Evolutionary conservation across 2,113 vertebrate species (phyloP).

Genomic region (Centropus unirufus): DNA sequence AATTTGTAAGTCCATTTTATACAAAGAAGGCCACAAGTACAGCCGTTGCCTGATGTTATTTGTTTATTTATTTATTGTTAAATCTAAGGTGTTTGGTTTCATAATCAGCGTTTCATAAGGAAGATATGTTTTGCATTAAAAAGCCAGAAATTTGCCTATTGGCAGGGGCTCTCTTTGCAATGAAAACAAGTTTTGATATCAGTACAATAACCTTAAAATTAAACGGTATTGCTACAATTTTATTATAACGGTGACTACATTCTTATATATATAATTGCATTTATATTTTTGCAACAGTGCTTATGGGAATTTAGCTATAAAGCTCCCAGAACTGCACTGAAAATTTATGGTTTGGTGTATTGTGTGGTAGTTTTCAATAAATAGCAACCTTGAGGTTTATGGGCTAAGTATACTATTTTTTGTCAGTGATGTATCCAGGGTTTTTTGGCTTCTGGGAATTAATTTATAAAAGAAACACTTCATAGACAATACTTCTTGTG

Average conservation of each 20-base stretch:
- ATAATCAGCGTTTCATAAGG: background rate
- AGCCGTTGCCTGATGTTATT: background rate
- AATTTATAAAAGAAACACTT: slow-evolving; percentile 50
- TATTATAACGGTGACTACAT: background rate
- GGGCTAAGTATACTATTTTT: background rate
- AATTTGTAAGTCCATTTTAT: background rate
- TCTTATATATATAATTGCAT: background rate
- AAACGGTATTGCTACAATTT: background rate
- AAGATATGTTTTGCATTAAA: background rate
- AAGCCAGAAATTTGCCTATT: background rate
- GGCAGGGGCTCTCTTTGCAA: background rate
- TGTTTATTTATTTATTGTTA: background rate
- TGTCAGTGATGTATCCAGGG: background rate
- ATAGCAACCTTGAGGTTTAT: slow-evolving; percentile 21
- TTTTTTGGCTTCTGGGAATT: slow-evolving; percentile 18
- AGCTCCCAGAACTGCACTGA: background rate
- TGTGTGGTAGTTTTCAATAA: slow-evolving; percentile 47
- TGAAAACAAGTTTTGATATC: background rate
- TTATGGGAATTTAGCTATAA: background rate
- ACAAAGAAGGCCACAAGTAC: background rate
- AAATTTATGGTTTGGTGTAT: slow-evolving; percentile 30
- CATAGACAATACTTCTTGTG: background rate
- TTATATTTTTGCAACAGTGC: background rate
- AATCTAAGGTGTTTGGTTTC: background rate
- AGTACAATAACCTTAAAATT: background rate